Evolutionary conservation across 2,888 invertebrate species (phyloP).

Genomic region (Gymnosoma rotundatum): DNA sequence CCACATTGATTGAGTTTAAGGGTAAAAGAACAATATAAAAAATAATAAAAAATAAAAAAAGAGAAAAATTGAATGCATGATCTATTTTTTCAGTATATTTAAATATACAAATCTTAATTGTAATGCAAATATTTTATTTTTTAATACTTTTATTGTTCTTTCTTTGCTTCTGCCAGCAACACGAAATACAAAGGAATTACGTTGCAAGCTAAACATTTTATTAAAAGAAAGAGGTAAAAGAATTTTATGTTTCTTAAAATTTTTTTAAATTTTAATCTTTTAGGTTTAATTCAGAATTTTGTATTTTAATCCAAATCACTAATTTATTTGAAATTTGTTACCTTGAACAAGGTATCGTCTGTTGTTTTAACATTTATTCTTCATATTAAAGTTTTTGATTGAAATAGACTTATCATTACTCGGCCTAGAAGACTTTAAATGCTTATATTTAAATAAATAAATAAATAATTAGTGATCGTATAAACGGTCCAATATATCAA

Average conservation of each 20-base stretch:
- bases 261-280: neutral
- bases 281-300: too few species aligned
- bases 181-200: constrained; percentile 6
- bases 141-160: constrained; percentile 31
- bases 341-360: too few species aligned
- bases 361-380: too few species aligned
- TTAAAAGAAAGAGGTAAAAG: constrained; percentile 11
- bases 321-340: too few species aligned
- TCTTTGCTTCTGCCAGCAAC: neutral
- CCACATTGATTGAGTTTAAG: constrained; percentile 33
- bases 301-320: too few species aligned
- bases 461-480: too few species aligned
- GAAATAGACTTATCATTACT: too few species aligned
- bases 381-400: too few species aligned
- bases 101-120: constrained; percentile 58
- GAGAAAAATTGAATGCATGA: constrained; percentile 43
- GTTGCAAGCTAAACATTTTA: neutral
- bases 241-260: neutral
- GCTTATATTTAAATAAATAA: too few species aligned
- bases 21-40: constrained; percentile 17
- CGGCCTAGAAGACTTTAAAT: too few species aligned
- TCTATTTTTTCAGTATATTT: constrained; percentile 48
- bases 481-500: too few species aligned
- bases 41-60: constrained; percentile 18
- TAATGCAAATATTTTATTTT: constrained; percentile 65